A percentile compares a stretch with the other conserved stretches of the same genome.
phyloP scores from a whole-genome alignment of 2,797 vertebrate species.

The Cuculus canorus region DNA sequence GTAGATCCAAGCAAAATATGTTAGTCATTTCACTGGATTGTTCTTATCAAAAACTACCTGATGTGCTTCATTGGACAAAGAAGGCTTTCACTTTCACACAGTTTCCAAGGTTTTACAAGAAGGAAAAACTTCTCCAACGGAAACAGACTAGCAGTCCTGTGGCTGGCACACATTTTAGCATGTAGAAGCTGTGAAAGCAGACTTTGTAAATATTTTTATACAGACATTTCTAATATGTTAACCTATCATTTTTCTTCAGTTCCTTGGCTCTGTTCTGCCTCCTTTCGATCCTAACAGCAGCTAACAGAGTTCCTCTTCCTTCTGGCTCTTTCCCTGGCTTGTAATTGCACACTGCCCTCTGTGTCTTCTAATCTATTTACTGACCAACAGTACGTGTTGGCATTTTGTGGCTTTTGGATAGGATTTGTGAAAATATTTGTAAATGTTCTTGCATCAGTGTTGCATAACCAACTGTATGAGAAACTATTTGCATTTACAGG shows the following conservation, averaged over 20 bases:
- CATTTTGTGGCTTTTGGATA: slow-evolving; percentile 35
- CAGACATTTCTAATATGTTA: not conserved
- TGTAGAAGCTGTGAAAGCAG: not conserved
- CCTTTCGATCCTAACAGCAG: not conserved
- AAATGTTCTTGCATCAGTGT: slow-evolving; percentile 33
- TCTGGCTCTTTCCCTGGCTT: not conserved
- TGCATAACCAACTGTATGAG: slow-evolving; percentile 1
- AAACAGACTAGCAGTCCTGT: not conserved
- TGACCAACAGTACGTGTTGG: not conserved
- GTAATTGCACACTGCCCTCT: slow-evolving; percentile 26
- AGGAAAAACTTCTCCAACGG: not conserved
- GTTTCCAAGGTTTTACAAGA: not conserved
- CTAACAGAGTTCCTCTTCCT: not conserved
- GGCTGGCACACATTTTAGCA: not conserved
- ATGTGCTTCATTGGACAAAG: not conserved
- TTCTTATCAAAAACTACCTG: not conserved
- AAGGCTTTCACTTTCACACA: not conserved
- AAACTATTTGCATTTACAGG: slow-evolving; percentile 41
- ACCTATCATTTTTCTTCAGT: not conserved
- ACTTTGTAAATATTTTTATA: not conserved
- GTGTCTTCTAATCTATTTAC: slow-evolving; percentile 49
- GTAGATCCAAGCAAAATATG: not conserved
- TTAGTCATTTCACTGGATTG: not conserved
- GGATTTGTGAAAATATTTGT: slow-evolving; percentile 58
- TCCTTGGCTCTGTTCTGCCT: not conserved